Conservation (phyloP, 2,113 vertebrate genomes). For the Rhinoptilus africanus region DNA sequence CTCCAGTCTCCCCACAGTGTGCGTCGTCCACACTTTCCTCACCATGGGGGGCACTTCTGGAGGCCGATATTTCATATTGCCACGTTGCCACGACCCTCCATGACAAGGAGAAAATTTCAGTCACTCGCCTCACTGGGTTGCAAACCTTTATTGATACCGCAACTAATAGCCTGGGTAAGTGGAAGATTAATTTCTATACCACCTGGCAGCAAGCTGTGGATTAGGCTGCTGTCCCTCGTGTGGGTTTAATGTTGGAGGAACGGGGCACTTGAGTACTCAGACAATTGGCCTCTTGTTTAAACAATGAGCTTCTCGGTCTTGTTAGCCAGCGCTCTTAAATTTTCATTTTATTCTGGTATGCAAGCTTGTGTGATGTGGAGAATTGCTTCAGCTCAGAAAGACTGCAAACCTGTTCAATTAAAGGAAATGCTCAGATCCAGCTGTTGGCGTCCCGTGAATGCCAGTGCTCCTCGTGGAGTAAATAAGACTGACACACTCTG, state of each 20-base stretch:
- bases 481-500: slow-evolving; percentile 10
- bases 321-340: slow-evolving; percentile 70
- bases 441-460: slow-evolving; percentile 61
- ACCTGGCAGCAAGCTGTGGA: slow-evolving; percentile 78
- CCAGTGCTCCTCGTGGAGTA: slow-evolving; percentile 41
- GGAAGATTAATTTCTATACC: slow-evolving; percentile 80
- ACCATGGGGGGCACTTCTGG: accelerated
- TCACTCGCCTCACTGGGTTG: slow-evolving; percentile 49
- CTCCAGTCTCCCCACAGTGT: accelerated
- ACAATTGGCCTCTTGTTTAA: slow-evolving; percentile 76
- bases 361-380: slow-evolving; percentile 64
- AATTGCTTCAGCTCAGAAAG: slow-evolving; percentile 54
- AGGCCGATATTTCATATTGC: not conserved
- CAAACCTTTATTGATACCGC: slow-evolving; percentile 67
- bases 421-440: slow-evolving; percentile 72
- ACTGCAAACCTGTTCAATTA: slow-evolving; percentile 71
- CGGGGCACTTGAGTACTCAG: slow-evolving; percentile 47
- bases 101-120: slow-evolving; percentile 60
- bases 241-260: slow-evolving; percentile 72
- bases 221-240: slow-evolving; percentile 58
- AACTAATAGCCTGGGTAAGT: slow-evolving; percentile 68
- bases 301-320: slow-evolving; percentile 64
- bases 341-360: slow-evolving; percentile 62
- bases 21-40: not conserved
- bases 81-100: not conserved